phyloP scores from a whole-genome alignment of 2,113 vertebrate species.

The Poeciliopsis occidentalis region DNA sequence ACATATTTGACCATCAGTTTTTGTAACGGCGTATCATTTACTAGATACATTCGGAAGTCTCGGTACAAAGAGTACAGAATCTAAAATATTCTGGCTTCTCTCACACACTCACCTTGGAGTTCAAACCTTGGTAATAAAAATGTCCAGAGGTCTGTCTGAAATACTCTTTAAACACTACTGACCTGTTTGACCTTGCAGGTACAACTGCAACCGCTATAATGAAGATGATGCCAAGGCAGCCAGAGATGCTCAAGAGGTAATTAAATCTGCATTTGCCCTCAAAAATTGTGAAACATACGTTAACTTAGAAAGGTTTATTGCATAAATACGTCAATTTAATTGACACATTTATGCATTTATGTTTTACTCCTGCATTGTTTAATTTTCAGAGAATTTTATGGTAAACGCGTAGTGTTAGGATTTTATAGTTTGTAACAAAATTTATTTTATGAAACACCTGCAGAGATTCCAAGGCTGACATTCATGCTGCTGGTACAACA shows the following conservation, averaged over 20 bases:
- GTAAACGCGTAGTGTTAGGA: no score
- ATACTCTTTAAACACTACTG: neutral
- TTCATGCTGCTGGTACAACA: no score
- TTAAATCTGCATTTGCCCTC: neutral
- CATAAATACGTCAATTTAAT: neutral
- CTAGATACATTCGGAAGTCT: no score
- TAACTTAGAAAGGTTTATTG: neutral
- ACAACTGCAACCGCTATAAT: conserved; percentile 99
- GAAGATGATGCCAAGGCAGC: conserved; percentile 99
- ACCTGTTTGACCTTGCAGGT: conserved; percentile 80
- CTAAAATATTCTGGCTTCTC: neutral
- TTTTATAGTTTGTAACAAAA: no score
- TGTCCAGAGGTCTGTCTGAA: neutral
- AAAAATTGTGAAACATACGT: neutral
- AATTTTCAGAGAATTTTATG: no score
- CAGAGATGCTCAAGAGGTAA: conserved; percentile 97
- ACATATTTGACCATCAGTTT: neutral
- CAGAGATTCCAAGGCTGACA: no score
- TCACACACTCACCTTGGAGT: neutral
- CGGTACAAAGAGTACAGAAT: neutral
- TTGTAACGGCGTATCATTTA: no score
- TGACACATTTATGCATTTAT: no score
- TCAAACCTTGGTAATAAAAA: neutral
- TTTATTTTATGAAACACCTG: no score
- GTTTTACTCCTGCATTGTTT: no score